phyloP scores from a whole-genome alignment of 2,113 vertebrate genomes.

The Heteronetta atricapilla region DNA sequence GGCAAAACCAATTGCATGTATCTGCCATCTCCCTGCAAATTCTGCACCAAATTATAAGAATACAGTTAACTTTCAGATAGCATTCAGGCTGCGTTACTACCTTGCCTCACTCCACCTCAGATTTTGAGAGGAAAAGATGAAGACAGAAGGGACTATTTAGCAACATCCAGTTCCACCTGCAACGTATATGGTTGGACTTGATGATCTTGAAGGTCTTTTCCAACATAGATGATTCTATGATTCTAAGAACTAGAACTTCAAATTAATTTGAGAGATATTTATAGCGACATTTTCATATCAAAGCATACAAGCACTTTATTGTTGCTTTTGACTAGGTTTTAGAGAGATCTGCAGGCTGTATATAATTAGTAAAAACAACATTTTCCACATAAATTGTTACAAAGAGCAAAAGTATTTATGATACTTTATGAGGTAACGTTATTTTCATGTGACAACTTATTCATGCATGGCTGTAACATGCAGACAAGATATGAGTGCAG shows the following conservation, averaged over 20 bases:
- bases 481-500: background rate
- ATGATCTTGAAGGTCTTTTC: background rate
- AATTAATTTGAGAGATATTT: background rate
- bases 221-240: background rate
- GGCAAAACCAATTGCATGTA: background rate
- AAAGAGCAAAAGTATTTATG: background rate
- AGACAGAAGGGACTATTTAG: background rate
- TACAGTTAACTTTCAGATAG: background rate
- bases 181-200: background rate
- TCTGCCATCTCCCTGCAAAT: background rate
- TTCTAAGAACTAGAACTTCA: background rate
- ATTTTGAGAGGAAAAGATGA: background rate
- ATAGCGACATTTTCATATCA: background rate
- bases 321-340: background rate
- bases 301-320: background rate
- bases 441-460: background rate
- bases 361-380: background rate
- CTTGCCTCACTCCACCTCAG: background rate
- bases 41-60: background rate
- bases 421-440: background rate
- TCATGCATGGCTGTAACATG: background rate
- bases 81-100: background rate
- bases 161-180: background rate
- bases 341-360: background rate
- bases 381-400: background rate